phyloP scores from a whole-genome alignment of 1,140 invertebrate genomes.

The Melipona quadrifasciata region DNA sequence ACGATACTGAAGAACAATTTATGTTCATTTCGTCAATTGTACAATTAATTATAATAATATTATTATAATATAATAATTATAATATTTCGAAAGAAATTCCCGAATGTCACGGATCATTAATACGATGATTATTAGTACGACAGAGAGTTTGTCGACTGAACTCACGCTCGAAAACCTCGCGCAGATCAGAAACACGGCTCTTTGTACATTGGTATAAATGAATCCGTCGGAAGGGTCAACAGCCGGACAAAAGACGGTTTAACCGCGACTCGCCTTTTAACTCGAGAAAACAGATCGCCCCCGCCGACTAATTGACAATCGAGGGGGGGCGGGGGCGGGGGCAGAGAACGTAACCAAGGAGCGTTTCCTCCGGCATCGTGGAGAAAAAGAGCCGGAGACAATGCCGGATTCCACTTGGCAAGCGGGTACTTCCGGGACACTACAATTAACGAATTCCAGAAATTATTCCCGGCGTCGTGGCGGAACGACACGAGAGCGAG shows the following conservation, averaged over 20 bases:
- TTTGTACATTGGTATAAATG: too few relatives aligned
- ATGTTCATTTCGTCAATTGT: too few relatives aligned
- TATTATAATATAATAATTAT: too few relatives aligned
- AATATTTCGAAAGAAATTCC: too few relatives aligned
- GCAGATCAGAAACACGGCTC: too few relatives aligned
- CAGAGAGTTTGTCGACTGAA: too few relatives aligned
- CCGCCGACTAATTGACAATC: slow-evolving; percentile 5
- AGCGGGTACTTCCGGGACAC: neutral
- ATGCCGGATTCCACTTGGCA: slow-evolving; percentile 8
- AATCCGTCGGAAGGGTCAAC: neutral
- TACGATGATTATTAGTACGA: too few relatives aligned
- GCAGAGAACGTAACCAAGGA: neutral
- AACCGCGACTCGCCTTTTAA: slow-evolving; percentile 14
- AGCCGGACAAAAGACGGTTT: neutral
- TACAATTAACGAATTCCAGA: slow-evolving; percentile 35
- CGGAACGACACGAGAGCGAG: neutral
- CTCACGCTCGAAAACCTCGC: too few relatives aligned
- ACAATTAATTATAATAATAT: too few relatives aligned
- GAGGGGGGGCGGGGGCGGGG: neutral
- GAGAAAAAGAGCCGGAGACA: neutral
- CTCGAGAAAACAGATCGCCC: neutral
- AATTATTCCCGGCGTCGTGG: slow-evolving; percentile 8
- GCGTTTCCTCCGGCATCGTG: neutral
- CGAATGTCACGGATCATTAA: too few relatives aligned
- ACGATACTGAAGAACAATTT: too few relatives aligned